Base-by-base conservation (phyloP, 2,888 invertebrate species). In the Dryobotodes eremita region DNA sequence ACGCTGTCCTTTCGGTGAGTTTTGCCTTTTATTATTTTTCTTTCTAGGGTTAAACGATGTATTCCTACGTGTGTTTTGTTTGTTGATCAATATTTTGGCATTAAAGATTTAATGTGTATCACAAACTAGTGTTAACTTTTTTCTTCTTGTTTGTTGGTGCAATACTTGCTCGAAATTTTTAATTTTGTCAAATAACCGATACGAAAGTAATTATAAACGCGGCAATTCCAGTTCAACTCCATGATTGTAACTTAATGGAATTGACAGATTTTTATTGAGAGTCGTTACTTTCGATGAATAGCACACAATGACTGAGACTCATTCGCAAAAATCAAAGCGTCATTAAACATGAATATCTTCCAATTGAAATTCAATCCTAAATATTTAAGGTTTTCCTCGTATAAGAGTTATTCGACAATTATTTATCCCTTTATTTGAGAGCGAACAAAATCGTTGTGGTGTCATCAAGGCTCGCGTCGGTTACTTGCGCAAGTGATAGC, bases 1-100 rank as follows among this genome's bases (percentile, higher is more conserved):
- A 98, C 98, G 71, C 96, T 99, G 73, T 98, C 98, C 15, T 99
- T 99, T 97, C 98, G 99, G 99, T 99, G 95, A 98, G 98, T 95
- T 64, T 20, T 79, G 55, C 15, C 6, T 80, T 83, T 75, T 59
- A n/a, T 62, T 59, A 46, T 26, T 48, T 57, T 26, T 23, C 3
- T 55, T 36, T 68, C 6, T 66, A 3, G 1, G 15, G 23, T 36
- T 42, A 23, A 17, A 23, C 1, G 13, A 20, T 31, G 3, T 62
- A 36, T n/a, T 17, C 11, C 7, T 7, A 15, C 10, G 7, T 62
- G 42, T 26, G 42, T 17, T 62, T 31, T 11, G 23, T 73, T 71
- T 50, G 20, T 23, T 23, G 17, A 5, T 73, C 10, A 26, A 8
- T 73, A 23, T 74, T 42, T 23, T 42, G 0, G 8, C 2, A 61